These are phyloP conservation scores for Tetrapedia diversipes DNA, from an alignment of 2,888 invertebrate genomes.

Conservation along the genomic window DNA sequence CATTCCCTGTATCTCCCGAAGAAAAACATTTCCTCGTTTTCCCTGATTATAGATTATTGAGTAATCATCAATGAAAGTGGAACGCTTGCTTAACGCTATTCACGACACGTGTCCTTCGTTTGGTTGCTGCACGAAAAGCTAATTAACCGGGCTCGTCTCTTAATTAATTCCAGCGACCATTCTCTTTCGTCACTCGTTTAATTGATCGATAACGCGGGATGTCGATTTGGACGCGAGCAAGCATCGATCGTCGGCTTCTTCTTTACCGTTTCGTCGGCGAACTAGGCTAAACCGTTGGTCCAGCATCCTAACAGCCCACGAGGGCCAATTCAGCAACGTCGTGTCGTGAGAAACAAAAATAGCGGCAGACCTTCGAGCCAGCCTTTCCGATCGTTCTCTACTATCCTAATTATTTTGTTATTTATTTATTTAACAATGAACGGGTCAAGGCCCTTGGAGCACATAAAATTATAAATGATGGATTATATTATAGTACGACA, in stretches of 20 bases:
- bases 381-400: constrained; percentile 29
- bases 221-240: neutral
- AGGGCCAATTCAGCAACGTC: neutral
- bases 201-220: constrained; percentile 13
- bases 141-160: neutral
- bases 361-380: neutral
- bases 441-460: too few species aligned
- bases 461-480: too few species aligned
- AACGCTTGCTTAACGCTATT: constrained; percentile 8
- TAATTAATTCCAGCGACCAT: constrained; percentile 8
- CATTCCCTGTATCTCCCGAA: neutral
- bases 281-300: neutral
- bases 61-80: constrained; percentile 21
- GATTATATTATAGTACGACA: too few species aligned
- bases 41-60: constrained; percentile 13
- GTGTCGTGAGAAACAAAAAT: constrained; percentile 17
- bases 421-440: too few species aligned
- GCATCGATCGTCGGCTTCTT: neutral
- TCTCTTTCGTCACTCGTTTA: neutral
- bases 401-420: constrained; percentile 42
- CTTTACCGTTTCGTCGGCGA: constrained; percentile 7
- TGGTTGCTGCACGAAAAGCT: neutral
- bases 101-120: constrained; percentile 2
- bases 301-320: neutral
- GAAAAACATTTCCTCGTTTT: neutral